Evolutionary conservation across 1,140 invertebrate species (phyloP).

Genomic region (Nylanderia fulva): DNA sequence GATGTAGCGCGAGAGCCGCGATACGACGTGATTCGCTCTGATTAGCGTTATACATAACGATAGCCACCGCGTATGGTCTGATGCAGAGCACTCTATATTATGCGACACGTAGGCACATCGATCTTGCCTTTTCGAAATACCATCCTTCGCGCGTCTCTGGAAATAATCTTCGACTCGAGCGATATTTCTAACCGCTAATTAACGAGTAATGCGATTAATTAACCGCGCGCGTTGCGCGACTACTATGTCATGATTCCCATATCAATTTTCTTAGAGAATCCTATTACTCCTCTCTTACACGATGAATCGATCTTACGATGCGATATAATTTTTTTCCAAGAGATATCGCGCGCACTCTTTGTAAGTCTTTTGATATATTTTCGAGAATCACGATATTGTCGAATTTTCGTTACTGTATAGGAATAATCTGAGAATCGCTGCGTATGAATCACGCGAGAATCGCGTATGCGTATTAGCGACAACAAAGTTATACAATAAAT

Average conservation of each 20-base stretch:
- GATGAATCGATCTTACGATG: neutral
- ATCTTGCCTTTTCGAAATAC: neutral
- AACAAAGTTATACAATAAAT: slow-evolving; percentile 49
- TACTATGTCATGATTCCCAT: neutral
- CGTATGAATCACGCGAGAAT: neutral
- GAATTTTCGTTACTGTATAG: neutral
- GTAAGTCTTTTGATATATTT: neutral
- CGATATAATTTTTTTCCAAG: neutral
- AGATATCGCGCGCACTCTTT: neutral
- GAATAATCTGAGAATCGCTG: neutral
- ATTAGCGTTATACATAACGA: slow-evolving; percentile 85
- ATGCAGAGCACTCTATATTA: slow-evolving; percentile 49
- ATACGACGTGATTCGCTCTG: slow-evolving; percentile 83
- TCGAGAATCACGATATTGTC: neutral
- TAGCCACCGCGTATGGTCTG: slow-evolving; percentile 72
- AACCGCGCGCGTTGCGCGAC: neutral
- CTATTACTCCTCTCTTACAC: neutral
- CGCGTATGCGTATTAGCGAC: neutral
- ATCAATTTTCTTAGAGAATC: neutral
- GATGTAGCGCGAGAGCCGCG: slow-evolving; percentile 80
- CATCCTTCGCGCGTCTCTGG: neutral
- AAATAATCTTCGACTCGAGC: neutral
- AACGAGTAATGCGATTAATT: neutral
- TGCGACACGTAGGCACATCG: neutral
- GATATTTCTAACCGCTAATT: neutral